Percentiles rank a stretch among this genome's conserved stretches.
phyloP scores from a whole-genome alignment of 1,140 invertebrate genomes.

The Zophobas atratus region DNA sequence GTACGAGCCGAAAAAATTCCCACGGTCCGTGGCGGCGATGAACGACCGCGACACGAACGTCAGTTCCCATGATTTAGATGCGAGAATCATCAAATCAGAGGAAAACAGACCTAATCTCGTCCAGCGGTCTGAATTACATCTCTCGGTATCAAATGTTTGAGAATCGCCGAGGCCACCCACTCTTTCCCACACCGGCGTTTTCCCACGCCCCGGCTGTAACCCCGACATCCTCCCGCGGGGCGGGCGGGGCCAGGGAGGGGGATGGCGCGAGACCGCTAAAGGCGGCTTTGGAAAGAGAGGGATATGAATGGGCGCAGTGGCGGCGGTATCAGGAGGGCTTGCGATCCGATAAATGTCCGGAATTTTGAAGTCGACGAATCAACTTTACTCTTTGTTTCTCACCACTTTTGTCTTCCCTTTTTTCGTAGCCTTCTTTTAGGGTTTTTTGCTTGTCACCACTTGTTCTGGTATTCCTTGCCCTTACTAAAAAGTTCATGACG shows the following conservation, averaged over 20 bases:
- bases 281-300: background rate
- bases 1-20: constrained; percentile 49
- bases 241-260: constrained; percentile 54
- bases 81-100: constrained; percentile 55
- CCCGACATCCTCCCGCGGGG: constrained; percentile 76
- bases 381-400: no score
- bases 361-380: no score
- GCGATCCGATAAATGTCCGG: no score
- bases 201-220: constrained; percentile 83
- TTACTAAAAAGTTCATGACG: no score
- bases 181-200: constrained; percentile 85
- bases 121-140: constrained; percentile 55
- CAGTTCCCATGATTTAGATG: constrained; percentile 44
- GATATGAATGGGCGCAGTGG: background rate
- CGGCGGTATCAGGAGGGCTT: background rate
- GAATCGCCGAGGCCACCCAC: constrained; percentile 76
- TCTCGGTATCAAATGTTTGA: constrained; percentile 72
- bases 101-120: constrained; percentile 56
- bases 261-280: constrained; percentile 20
- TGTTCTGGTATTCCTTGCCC: no score
- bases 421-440: no score
- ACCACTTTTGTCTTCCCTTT: no score
- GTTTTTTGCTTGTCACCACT: no score
- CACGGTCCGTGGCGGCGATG: constrained; percentile 51
- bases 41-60: constrained; percentile 42